Conservation (phyloP, 2,888 invertebrate species). For the Scaptomyza tumidula region DNA sequence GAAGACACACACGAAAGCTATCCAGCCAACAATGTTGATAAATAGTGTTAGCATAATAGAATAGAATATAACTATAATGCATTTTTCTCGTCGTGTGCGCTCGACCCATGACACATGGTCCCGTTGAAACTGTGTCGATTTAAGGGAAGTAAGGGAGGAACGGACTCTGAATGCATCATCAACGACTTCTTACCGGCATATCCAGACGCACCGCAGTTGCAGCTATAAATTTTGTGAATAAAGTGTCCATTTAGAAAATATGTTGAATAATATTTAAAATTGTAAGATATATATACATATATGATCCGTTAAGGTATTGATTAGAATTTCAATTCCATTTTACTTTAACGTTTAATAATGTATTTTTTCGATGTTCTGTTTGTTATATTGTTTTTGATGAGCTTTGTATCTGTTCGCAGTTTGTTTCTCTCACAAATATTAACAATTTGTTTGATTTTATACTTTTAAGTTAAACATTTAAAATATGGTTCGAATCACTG, state of each 20-base stretch:
- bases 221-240: background rate
- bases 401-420: background rate
- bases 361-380: background rate
- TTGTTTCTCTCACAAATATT: background rate
- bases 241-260: conserved; percentile 9
- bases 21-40: conserved; percentile 21
- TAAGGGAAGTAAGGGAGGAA: background rate
- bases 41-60: conserved; percentile 12
- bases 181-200: conserved; percentile 19
- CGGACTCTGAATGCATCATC: background rate
- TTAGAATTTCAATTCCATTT: background rate
- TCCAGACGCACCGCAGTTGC: background rate
- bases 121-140: conserved; percentile 16
- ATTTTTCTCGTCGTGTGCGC: conserved; percentile 37
- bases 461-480: background rate
- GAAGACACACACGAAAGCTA: conserved; percentile 34
- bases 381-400: no score
- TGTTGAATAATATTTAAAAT: conserved; percentile 1
- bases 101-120: conserved; percentile 37
- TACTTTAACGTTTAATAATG: background rate
- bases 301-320: conserved; percentile 3
- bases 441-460: no score
- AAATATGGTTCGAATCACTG: conserved; percentile 59
- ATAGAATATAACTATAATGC: conserved; percentile 31
- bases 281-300: background rate